Evolutionary conservation across 1,140 invertebrate species (phyloP), one percentile per base, ranked within the genome.

Genomic region (Euura saliciscinereae): DNA sequence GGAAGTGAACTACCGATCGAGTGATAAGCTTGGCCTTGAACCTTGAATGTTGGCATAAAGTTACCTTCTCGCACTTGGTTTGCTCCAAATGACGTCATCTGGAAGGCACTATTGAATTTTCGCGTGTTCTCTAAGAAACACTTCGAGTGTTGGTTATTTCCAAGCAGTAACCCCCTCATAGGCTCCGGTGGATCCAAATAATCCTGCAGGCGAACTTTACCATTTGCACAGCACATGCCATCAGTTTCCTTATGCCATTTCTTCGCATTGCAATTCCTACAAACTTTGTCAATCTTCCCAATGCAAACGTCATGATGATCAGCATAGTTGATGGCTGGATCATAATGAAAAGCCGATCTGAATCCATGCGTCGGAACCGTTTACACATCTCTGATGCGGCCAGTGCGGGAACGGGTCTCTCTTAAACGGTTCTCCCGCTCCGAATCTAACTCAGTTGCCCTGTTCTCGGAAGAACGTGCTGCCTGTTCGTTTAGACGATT

Each of bases 21-120:
- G 68, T 86, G 84, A 71, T 85, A 83, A 64, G 88, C 78, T 73
- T 88, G 87, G 2, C 89, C 86, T 80, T 88, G 84, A 73, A 68
- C 65, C 28, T 45, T 74, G 51, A 71, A 74, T 46, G 69, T 71
- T 5, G 69, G 69, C 43, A 72, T 65, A 46, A 72, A 68, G 46
- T 66, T 66, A 28, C 64, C 11, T 45, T 28, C 46, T 66, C 46
- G 45, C 13, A 66, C 28, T 71, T 71, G 42, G 7, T 71, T 67
- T 5, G 80, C 81, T 44, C 82, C 78, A 78, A 85, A 84, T 65
- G 82, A 83, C 43, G 83, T 84, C 81, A 86, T 86, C 81, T 86
- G 83, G 76, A 86, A 86, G 73, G 77, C 79, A 45, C 72, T 66
- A 78, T 85, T 85, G 71, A 84, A 84, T 72, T 81, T 83, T 51